Conservation (phyloP, 2,888 invertebrate species). For the Heliconius erato region DNA sequence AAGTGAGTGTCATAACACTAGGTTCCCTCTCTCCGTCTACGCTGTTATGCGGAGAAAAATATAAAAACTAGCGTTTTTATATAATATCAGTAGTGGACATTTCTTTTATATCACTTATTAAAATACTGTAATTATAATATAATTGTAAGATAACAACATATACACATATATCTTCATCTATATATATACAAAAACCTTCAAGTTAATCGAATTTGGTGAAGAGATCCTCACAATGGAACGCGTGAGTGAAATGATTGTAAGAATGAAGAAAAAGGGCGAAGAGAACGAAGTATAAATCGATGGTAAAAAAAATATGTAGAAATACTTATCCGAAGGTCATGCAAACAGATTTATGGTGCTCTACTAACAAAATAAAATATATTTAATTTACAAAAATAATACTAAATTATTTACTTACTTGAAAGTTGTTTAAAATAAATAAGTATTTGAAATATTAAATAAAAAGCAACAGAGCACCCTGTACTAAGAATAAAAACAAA, state of each 20-base stretch:
- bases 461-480: neutral
- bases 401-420: neutral
- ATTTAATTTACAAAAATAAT: neutral
- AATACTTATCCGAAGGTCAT: neutral
- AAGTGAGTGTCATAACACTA: too few species aligned
- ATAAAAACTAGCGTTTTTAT: too few species aligned
- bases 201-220: neutral
- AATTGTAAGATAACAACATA: neutral
- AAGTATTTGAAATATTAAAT: slow-evolving; percentile 5
- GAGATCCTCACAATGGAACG: slow-evolving; percentile 1
- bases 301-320: neutral
- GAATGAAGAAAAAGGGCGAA: neutral
- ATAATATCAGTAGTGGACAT: too few species aligned
- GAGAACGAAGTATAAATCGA: neutral
- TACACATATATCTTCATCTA: neutral
- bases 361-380: neutral
- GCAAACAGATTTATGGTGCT: neutral
- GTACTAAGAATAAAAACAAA: neutral
- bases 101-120: too few species aligned
- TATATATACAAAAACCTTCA: neutral
- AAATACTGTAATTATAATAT: too few species aligned
- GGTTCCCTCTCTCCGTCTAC: too few species aligned
- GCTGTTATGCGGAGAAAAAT: too few species aligned
- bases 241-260: neutral
- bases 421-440: neutral